Base-by-base conservation (phyloP, 2,113 vertebrate genomes). In the Rhynchomys soricoides region DNA sequence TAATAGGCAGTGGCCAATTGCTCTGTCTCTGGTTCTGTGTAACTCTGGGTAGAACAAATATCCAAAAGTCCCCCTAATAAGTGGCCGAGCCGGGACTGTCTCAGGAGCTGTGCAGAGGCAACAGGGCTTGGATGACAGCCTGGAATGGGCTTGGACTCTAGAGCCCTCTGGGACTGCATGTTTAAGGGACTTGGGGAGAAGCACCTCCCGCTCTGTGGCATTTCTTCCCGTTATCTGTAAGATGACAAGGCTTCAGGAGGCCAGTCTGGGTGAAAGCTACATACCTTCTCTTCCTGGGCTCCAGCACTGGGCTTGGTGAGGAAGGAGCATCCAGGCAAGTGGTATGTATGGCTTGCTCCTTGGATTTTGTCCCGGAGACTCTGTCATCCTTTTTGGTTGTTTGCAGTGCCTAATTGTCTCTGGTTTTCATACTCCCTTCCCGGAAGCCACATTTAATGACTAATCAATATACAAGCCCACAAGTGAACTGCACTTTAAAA, bases 391-490 rank as follows among this genome's bases (percentile, higher is more conserved):
- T 88, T 57, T 73, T 50, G 73, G 62, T 86, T 70, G 79, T 77
- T 96, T 95, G 95, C 40, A 94, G 77, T 83, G 77, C 86, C 87
- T 96, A 90, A 97, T 97, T 95, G 96, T 86, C 21, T 97, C 93
- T 89, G 91, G 93, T 94, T 97, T 95, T 91, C 93, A 96, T 91
- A 77, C 29, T 87, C 55, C 62, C 91, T 97, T 97, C 88, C 96
- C 73, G 0, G 55, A 97, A 97, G 96, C 94, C 95, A 91, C 97
- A 95, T 95, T 94, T 96, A 96, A 89, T 4, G 55, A 31, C 82
- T 86, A 87, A 97, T 97, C 97, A 94, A 97, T 97, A 95, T 37
- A 48, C 93, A 94, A 96, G 96, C 91, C 95, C 95, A 91, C 97
- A 97, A 96, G 94, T 71, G 95, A 97, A 91, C 95, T 94, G 75